Evolutionary conservation across 2,888 invertebrate species (phyloP), one percentile per base, ranked within the genome.

Genomic region (Ormyrus labotus): DNA sequence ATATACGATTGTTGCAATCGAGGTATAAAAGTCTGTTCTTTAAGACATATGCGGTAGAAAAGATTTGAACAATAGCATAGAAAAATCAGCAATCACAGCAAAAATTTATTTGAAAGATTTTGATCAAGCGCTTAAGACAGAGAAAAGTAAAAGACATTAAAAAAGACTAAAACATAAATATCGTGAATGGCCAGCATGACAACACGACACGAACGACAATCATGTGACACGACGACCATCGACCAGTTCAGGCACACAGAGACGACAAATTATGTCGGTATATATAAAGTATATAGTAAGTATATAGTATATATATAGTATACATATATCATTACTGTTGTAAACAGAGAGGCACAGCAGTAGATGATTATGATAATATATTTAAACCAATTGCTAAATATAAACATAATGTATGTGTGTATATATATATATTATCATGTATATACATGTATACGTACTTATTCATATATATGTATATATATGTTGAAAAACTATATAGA

Each of bases 131-230:
- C 4, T 65, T 71, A 60, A 72, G 53, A 10, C 47, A 77, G 55
- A 60, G 13, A 68, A 55, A 68, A 10, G 57, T 3, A 64, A 61
- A 58, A 51, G 34, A 70, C 57, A 75, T 34, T 67, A 47, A 75
- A 64, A 70, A 63, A 65, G 61, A 61, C 34, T 61, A 60, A 53
- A 81, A 72, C 58, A 68, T 45, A 64, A 58, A 73, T 57, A 60
- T 70, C 55, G 63, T 80, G 87, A 89, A 90, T 90, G 89, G 90
- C 90, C 90, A 90, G 89, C 90, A 90, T 90, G 90, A 90, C 90
- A 90, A 90, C 90, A 90, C 90, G 90, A 90, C 89, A 90, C 90
- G 90, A 89, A 90, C 90, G 89, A 90, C 90, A 90, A 90, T 90
- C 90, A 90, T 90, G 90, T 90, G 90, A 90, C 89, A 90, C 89